These are phyloP conservation scores for Drosophila picticornis DNA, from an alignment of 2,888 invertebrate species.

Conservation along the genomic window DNA sequence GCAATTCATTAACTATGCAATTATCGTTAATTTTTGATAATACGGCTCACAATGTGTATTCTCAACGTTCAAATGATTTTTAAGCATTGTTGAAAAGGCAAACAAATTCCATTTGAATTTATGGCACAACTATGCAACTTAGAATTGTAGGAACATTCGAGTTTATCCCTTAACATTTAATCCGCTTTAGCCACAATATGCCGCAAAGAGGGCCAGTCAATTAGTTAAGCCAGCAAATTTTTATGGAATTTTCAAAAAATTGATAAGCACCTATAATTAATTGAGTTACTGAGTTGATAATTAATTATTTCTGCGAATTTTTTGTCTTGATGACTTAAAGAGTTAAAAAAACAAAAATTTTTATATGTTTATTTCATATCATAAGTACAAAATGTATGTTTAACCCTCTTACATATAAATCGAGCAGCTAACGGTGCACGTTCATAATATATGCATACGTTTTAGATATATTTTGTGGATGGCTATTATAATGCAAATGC, in stretches of 20 bases:
- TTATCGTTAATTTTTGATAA: constrained; percentile 32
- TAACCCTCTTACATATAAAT: constrained; percentile 24
- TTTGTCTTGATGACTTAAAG: background rate
- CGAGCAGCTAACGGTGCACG: constrained; percentile 20
- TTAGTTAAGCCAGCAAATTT: background rate
- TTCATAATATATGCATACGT: constrained; percentile 69
- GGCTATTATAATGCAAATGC: constrained; percentile 78
- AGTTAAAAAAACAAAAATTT: background rate
- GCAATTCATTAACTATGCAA: constrained; percentile 55
- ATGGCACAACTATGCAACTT: constrained; percentile 26
- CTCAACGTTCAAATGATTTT: background rate
- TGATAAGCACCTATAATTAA: background rate
- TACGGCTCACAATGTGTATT: background rate
- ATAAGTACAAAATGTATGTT: background rate
- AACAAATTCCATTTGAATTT: constrained; percentile 62
- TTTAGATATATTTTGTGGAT: constrained; percentile 70
- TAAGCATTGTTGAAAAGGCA: constrained; percentile 35
- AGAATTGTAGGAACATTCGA: constrained; percentile 49
- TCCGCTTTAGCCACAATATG: constrained; percentile 31
- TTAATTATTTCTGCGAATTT: background rate
- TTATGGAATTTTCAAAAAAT: background rate
- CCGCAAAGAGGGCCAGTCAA: constrained; percentile 27
- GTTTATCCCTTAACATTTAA: constrained; percentile 70
- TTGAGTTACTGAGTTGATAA: background rate
- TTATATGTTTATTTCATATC: background rate